Evolutionary conservation across 2,113 vertebrate species (phyloP).

Genomic region (Phrynocephalus versicolor): DNA sequence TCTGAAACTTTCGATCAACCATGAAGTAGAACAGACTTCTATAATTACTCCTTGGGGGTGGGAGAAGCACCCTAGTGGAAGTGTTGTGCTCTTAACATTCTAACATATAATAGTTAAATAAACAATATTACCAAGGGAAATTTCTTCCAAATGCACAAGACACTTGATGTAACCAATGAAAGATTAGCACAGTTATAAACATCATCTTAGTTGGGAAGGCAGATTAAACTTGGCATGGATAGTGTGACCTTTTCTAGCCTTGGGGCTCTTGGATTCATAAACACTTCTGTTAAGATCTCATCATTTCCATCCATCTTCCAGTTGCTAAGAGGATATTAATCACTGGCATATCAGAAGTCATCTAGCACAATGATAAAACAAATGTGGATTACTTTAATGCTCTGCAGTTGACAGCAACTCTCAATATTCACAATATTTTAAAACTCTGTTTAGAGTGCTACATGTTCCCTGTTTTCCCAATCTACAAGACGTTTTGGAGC

Average conservation of each 20-base stretch:
- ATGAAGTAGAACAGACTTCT: conserved; percentile 65
- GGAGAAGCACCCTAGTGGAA: conserved; percentile 52
- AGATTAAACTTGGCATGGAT: conserved; percentile 36
- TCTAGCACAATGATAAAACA: not conserved
- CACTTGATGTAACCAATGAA: conserved; percentile 39
- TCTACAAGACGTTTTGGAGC: not conserved
- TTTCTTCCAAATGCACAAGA: conserved; percentile 46
- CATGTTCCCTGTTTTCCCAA: not conserved
- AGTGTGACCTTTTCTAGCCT: conserved; percentile 24
- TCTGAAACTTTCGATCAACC: conserved; percentile 51
- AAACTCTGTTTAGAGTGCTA: not conserved
- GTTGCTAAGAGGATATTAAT: conserved; percentile 15
- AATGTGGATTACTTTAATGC: not conserved
- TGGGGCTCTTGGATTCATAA: conserved; percentile 5
- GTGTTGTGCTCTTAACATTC: conserved; percentile 37
- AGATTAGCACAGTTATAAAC: conserved; percentile 43
- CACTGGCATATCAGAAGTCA: not conserved
- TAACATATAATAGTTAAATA: conserved; percentile 41
- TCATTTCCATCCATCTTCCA: not conserved
- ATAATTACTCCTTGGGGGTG: conserved; percentile 41
- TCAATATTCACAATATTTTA: not conserved
- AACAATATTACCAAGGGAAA: conserved; percentile 44
- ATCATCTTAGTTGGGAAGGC: conserved; percentile 44
- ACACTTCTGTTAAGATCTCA: not conserved
- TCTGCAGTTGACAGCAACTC: not conserved